Conservation (phyloP, 2,113 vertebrate species). For the Siniperca knerii region DNA sequence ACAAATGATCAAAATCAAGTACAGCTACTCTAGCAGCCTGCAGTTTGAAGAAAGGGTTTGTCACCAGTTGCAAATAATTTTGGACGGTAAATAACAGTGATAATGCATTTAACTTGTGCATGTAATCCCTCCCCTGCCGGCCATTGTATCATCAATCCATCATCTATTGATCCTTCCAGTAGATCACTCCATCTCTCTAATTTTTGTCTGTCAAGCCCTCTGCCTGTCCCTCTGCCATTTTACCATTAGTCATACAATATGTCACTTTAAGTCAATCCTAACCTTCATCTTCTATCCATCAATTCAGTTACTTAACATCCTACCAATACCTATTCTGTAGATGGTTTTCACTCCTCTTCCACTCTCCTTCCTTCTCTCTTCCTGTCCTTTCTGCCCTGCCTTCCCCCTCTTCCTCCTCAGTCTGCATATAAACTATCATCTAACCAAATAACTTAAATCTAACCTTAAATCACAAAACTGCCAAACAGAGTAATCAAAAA, state of each 20-base stretch:
- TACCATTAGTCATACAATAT: constrained; percentile 21
- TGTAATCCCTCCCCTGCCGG: background rate
- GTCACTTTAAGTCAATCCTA: constrained; percentile 10
- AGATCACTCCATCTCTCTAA: constrained; percentile 8
- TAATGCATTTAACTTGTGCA: constrained; percentile 5
- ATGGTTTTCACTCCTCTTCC: background rate
- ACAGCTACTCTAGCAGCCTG: background rate
- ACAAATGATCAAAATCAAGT: background rate
- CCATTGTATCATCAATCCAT: constrained; percentile 28
- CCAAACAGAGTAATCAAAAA: background rate
- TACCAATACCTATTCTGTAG: background rate
- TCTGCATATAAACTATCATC: background rate
- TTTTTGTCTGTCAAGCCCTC: background rate
- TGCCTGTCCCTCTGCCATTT: background rate
- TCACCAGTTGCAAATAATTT: background rate
- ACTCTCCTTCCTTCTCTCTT: background rate
- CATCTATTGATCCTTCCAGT: constrained; percentile 28
- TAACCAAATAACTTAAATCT: background rate
- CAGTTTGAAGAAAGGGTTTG: background rate
- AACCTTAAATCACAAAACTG: background rate
- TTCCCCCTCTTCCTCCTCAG: background rate
- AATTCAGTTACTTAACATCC: constrained; percentile 1
- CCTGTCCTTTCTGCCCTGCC: background rate
- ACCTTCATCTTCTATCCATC: constrained; percentile 24
- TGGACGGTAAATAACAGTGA: background rate